Base-by-base conservation (phyloP, 1,140 invertebrate species). In the Holcopasites calliopsidis region DNA sequence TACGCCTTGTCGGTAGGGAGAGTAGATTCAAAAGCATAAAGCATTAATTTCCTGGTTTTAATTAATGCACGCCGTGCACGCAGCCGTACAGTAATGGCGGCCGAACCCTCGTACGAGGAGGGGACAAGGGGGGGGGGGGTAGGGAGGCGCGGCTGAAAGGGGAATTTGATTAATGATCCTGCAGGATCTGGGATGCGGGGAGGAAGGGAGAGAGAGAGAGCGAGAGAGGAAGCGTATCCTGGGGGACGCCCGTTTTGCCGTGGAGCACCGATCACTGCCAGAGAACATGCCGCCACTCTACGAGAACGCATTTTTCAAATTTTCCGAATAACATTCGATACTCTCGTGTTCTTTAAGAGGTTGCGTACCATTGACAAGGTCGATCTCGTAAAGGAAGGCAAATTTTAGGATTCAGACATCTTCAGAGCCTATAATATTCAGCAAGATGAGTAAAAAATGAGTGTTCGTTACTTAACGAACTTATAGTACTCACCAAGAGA, bases 21-120 rank as follows among this genome's bases (percentile, higher is more conserved):
- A 31, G 58, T 74, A 84, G 77, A 82, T 83, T 85, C 76, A 85
- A 83, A 79, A 77, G 83, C 81, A 84, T 85, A 89, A 90, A 89
- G 84, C 88, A 91, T 90, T 90, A 91, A 91, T 91, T 91, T 91
- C 89, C 90, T 89, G 86, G 85, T 90, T 91, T 90, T 91, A 91
- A 91, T 91, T 91, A 91, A 88, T 88, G 89, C 88, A 84, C n/a
- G n/a, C 79, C 82, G 88, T 83, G 83, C 72, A 88, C 85, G 87
- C 85, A 88, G 82, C 83, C 86, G 87, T 84, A 81, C 83, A 81
- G 84, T 86, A 89, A 88, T 90, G 89, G 88, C 89, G 88, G 88
- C 87, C 54, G 57, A 74, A 77, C 80, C 85, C 78, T 78, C 77
- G 79, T 79, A 71, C 60, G 77, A 80, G 76, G 86, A 83, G 81